A percentile compares a stretch with the other conserved stretches of the same genome.
phyloP scores from a whole-genome alignment of 2,113 vertebrate genomes.

The Pteruthius melanotis region DNA sequence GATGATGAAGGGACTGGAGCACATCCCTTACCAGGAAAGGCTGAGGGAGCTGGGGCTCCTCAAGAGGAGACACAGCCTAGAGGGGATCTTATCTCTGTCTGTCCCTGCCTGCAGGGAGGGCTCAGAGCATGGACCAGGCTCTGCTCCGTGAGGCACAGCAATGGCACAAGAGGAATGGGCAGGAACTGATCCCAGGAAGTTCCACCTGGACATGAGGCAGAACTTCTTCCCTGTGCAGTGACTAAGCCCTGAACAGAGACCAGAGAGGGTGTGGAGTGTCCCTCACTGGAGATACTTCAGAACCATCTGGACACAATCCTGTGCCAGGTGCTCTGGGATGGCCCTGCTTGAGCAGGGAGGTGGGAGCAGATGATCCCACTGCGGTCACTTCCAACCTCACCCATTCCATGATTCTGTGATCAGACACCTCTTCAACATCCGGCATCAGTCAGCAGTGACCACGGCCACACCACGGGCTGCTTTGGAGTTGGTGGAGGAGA shows the following conservation, averaged over 20 bases:
- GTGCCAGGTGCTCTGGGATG: neutral
- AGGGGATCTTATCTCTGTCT: neutral
- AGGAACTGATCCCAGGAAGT: neutral
- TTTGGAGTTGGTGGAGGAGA: neutral
- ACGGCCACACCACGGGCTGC: fast-evolving
- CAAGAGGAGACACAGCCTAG: neutral
- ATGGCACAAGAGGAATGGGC: neutral
- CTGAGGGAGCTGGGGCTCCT: neutral
- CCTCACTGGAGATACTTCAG: neutral
- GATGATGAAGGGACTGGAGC: neutral
- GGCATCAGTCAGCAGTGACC: fast-evolving
- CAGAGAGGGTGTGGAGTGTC: neutral
- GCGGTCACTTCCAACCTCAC: neutral
- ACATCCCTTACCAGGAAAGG: neutral
- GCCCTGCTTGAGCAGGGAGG: too few species aligned
- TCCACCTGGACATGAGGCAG: neutral
- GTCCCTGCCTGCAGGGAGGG: neutral
- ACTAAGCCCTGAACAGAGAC: neutral
- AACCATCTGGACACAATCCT: neutral
- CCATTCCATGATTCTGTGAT: neutral
- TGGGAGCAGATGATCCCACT: neutral
- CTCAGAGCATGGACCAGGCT: neutral
- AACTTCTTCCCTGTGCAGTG: neutral
- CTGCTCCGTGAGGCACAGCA: neutral
- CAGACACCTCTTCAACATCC: too few species aligned